These are phyloP conservation scores for Disparrhopalites patrizii DNA, from an alignment of 2,888 invertebrate species.

Conservation along the genomic window DNA sequence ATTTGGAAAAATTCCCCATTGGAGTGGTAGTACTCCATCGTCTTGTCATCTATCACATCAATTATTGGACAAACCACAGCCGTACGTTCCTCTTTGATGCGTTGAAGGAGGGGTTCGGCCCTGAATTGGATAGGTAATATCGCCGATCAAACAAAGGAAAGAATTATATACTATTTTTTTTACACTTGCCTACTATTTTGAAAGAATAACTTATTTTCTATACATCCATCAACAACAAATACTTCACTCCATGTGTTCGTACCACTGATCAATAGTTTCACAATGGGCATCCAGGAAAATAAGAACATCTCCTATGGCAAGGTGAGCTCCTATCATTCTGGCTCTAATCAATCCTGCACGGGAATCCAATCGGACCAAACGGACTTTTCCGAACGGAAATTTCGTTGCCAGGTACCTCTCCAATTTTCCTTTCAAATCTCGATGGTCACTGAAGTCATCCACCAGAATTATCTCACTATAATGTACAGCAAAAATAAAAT, in stretches of 20 bases:
- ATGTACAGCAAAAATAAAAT: background rate
- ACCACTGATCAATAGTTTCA: conserved; percentile 75
- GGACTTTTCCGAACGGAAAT: conserved; percentile 62
- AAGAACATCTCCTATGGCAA: conserved; percentile 72
- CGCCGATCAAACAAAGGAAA: too few relatives aligned
- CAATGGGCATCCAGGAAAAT: conserved; percentile 91
- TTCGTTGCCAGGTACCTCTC: conserved; percentile 73
- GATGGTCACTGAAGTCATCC: conserved; percentile 80
- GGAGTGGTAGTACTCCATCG: conserved; percentile 67
- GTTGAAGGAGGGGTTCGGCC: conserved; percentile 80
- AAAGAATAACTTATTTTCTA: background rate
- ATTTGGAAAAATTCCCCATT: conserved; percentile 59
- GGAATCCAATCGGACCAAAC: conserved; percentile 63
- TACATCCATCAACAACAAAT: background rate
- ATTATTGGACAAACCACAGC: conserved; percentile 91
- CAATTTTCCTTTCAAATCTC: conserved; percentile 66
- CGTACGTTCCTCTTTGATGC: conserved; percentile 73
- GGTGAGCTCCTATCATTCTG: conserved; percentile 78
- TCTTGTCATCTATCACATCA: conserved; percentile 76
- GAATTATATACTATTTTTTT: too few relatives aligned
- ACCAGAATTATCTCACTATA: conserved; percentile 77
- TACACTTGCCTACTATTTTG: too few relatives aligned
- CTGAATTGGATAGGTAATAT: conserved; percentile 49
- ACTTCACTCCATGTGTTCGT: conserved; percentile 30
- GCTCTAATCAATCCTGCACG: conserved; percentile 55